phyloP scores from a whole-genome alignment of 2,113 vertebrate species.

The human (Homo sapiens) region GRCh38 chr6:138801001-138801500 shows the following conservation, averaged over 20 bases:
- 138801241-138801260: not conserved
- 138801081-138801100: not conserved
- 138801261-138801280: not conserved
- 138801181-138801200: not conserved
- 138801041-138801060: not conserved
- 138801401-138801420: not conserved
- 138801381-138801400: not conserved
- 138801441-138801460: not conserved
- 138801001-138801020: not conserved
- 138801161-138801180: too few species aligned
- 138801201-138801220: not conserved
- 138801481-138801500: too few species aligned
- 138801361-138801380: not conserved
- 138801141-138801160: not conserved
- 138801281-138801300: not conserved
- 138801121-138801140: not conserved
- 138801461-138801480: too few species aligned
- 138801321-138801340: not conserved
- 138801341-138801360: not conserved
- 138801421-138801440: not conserved
- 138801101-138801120: not conserved
- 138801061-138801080: not conserved
- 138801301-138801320: not conserved
- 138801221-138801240: not conserved
- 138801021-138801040: not conserved